Evolutionary conservation across 2,888 invertebrate genomes (phyloP).

Genomic region (Dicranocentrus wangi): DNA sequence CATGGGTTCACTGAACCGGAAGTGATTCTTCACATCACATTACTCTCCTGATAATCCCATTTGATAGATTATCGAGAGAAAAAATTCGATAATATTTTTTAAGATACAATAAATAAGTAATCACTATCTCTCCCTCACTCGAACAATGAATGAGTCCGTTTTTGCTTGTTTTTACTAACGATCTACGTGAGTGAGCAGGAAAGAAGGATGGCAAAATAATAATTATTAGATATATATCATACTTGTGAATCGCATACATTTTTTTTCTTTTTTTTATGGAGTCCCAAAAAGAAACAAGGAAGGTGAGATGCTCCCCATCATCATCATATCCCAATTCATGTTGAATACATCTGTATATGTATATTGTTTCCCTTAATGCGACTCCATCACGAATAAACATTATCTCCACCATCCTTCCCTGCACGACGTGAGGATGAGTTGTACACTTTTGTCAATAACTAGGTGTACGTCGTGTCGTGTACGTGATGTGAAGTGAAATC

Average conservation of each 20-base stretch:
- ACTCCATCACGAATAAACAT: slow-evolving; percentile 27
- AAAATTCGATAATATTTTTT: slow-evolving; percentile 5
- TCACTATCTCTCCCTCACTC: not conserved
- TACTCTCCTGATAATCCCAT: slow-evolving; percentile 57
- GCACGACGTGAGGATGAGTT: not conserved
- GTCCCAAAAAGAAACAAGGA: not conserved
- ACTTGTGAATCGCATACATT: too few relatives aligned
- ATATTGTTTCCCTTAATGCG: slow-evolving; percentile 9
- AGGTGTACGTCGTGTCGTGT: too few relatives aligned
- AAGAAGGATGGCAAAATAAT: too few relatives aligned
- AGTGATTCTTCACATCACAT: slow-evolving; percentile 69
- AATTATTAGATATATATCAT: too few relatives aligned
- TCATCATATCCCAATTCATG: not conserved
- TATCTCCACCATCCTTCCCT: not conserved
- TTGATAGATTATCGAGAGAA: slow-evolving; percentile 57
- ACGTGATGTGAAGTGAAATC: too few relatives aligned
- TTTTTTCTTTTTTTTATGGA: not conserved
- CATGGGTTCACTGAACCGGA: slow-evolving; percentile 71
- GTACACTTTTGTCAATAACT: too few relatives aligned
- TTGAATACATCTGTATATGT: too few relatives aligned
- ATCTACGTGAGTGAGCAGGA: not conserved
- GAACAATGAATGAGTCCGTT: too few relatives aligned
- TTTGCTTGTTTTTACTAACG: not conserved
- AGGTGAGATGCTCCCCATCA: not conserved
- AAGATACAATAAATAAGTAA: not conserved